Conservation (phyloP, 2,113 vertebrate species). For the Saccopteryx bilineata region DNA sequence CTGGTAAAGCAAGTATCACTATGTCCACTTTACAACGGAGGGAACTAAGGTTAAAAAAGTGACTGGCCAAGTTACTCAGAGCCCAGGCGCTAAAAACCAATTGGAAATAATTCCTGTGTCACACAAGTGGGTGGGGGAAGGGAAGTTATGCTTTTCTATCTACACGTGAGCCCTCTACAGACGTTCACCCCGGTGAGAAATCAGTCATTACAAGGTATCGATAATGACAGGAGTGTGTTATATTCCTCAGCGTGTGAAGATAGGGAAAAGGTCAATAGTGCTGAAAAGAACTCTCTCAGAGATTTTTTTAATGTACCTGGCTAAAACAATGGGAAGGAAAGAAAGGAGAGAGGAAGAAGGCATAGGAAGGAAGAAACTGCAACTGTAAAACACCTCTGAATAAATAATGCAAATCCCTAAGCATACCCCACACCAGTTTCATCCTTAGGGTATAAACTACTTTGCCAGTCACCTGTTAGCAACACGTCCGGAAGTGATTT, state of each 20-base stretch:
- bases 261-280: not conserved
- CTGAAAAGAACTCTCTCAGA: not conserved
- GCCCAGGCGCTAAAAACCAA: not conserved
- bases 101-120: not conserved
- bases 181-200: not conserved
- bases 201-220: not conserved
- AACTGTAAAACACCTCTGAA: not conserved
- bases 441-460: not conserved
- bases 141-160: constrained; percentile 1
- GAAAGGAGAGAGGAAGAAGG: not conserved
- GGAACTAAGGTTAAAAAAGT: not conserved
- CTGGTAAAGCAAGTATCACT: not conserved
- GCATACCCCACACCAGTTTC: not conserved
- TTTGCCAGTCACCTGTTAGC: not conserved
- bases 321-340: not conserved
- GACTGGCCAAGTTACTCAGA: not conserved
- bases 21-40: not conserved
- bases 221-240: not conserved
- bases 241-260: not conserved
- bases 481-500: not conserved
- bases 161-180: not conserved
- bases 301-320: not conserved
- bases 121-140: not conserved
- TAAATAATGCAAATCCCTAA: not conserved
- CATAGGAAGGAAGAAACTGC: not conserved